phyloP scores from a whole-genome alignment of 2,888 invertebrate genomes.

The Bhutanitis thaidina region DNA sequence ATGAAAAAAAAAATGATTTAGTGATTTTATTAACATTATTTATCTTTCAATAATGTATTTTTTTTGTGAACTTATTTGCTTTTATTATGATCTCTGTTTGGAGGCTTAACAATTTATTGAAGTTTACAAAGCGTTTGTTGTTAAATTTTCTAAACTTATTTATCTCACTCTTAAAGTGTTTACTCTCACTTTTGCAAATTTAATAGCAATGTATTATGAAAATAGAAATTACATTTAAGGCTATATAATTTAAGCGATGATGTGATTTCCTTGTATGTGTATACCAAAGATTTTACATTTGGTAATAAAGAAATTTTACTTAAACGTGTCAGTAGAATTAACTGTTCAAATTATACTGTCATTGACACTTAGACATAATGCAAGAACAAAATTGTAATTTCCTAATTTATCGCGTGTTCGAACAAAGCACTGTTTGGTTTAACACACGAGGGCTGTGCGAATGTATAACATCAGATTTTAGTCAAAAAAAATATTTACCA shows the following conservation, averaged over 20 bases:
- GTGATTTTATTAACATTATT: too few species aligned
- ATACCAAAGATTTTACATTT: slow-evolving; percentile 56
- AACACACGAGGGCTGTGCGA: too few species aligned
- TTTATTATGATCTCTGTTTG: neutral
- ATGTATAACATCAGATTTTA: neutral
- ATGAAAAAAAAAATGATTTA: too few species aligned
- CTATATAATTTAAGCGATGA: slow-evolving; percentile 29
- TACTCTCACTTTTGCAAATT: neutral
- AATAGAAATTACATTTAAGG: slow-evolving; percentile 18
- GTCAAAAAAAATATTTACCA: neutral
- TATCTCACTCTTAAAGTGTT: neutral
- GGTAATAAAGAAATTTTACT: slow-evolving; percentile 24
- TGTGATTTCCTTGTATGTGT: slow-evolving; percentile 32
- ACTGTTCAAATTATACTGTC: neutral
- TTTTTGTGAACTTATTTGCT: neutral
- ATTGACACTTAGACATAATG: neutral
- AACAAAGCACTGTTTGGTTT: too few species aligned
- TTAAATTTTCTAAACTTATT: neutral
- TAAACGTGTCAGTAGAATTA: slow-evolving; percentile 12
- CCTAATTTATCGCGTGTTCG: too few species aligned
- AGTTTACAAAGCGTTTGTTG: neutral
- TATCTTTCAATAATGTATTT: too few species aligned
- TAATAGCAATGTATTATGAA: neutral
- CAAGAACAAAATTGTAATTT: too few species aligned
- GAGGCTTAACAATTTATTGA: neutral